Base-by-base conservation (phyloP, 2,113 vertebrate species). In the Lampris incognitus region DNA sequence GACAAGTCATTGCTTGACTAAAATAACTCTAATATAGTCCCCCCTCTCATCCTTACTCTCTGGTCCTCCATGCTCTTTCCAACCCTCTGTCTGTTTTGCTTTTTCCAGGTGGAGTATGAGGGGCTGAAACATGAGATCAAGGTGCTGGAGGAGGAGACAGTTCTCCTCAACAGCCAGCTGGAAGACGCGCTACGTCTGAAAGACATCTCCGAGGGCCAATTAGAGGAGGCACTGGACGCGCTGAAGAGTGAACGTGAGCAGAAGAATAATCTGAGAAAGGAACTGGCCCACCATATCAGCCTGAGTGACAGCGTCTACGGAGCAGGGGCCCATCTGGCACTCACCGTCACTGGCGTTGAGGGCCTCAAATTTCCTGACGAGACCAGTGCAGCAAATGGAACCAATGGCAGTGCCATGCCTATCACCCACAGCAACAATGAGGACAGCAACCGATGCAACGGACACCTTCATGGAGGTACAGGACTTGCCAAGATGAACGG, bases 61-160 rank as follows among this genome's bases (percentile, higher is more conserved):
- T 42, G 38, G 4, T 7, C 61, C 44, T 59, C 2, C 57, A 24
- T 24, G 24, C 24, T 24, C 24, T 24, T 24, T 24, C 24, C 24
- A 24, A 24, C 24, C 24, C 24, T 24, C 24, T 24, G 24, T 24
- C 24, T 24, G 24, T 24, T 41, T 76, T 5, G 37, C 56, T 57
- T 42, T 11, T 46, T 3, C 69, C 94, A 99, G 98, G 97, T 99
- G 85, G 98, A 99, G 88, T 99, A 97, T 1, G 98, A 99, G 92
- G 97, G 98, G 49, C 91, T 99, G 89, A 99, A 99, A 84, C 98
- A 99, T 75, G 98, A 99, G 91, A 99, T 99, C 69, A 99, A 99
- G 70, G 95, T 98, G 0, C 94, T 98, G 72, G 98, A 98, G 84
- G 98, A 99, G 90, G 98, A 99, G 87, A 98, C 96, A 0, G 97